phyloP scores from a whole-genome alignment of 2,113 vertebrate species.

The Seriola quinqueradiata region DNA sequence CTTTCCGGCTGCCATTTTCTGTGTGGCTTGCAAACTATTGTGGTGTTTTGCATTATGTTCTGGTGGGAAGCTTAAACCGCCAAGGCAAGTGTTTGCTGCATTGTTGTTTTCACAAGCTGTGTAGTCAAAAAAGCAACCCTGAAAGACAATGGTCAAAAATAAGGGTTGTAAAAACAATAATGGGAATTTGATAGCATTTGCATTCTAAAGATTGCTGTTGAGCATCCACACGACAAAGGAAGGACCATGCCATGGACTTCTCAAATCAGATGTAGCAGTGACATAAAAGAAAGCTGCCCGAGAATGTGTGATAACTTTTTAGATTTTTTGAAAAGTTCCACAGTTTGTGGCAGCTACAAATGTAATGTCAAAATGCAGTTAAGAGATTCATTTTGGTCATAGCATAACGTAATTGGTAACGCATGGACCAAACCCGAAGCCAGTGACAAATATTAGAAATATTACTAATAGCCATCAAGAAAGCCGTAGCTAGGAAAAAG shows the following conservation, averaged over 20 bases:
- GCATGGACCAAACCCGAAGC: too few species aligned
- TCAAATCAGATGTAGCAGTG: background rate
- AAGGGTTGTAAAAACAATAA: background rate
- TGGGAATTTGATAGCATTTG: background rate
- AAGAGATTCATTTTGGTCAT: too few species aligned
- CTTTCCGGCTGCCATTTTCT: background rate
- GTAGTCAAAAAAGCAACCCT: background rate
- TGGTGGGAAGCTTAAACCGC: conserved; percentile 3
- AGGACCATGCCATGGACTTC: background rate
- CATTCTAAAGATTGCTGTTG: background rate
- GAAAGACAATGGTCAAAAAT: background rate
- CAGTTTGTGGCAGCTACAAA: too few species aligned
- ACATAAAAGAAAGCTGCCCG: background rate
- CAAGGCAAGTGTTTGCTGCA: background rate
- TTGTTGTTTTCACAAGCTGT: background rate
- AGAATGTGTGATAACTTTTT: background rate
- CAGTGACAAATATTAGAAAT: too few species aligned
- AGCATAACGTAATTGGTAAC: too few species aligned
- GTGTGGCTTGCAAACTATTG: background rate
- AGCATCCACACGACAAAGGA: background rate
- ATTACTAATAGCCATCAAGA: too few species aligned
- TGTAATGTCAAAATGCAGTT: too few species aligned
- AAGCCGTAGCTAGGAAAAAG: too few species aligned
- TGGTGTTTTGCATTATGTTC: background rate
- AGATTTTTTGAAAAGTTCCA: too few species aligned